Conservation (phyloP, 2,113 vertebrate species). For the Brachyhypopomus occidentalis region DNA sequence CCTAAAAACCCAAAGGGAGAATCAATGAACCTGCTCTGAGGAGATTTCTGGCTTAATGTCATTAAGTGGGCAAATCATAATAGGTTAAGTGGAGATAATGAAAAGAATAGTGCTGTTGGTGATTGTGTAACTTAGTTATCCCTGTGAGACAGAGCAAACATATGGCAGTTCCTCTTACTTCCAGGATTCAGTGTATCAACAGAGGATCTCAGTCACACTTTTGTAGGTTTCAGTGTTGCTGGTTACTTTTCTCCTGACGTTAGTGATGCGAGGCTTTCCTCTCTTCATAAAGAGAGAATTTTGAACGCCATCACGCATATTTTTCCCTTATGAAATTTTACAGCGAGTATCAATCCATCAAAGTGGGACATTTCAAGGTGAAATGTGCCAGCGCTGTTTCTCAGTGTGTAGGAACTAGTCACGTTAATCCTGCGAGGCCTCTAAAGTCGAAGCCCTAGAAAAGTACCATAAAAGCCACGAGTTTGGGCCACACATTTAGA, state of each 20-base stretch:
- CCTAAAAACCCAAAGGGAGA: slow-evolving; percentile 12
- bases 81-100: slow-evolving; percentile 3
- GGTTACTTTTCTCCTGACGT: neutral
- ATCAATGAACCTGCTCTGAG: slow-evolving; percentile 20
- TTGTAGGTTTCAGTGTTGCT: neutral
- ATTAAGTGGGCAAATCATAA: slow-evolving; percentile 26
- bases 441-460: slow-evolving; percentile 34
- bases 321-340: slow-evolving; percentile 29
- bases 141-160: slow-evolving; percentile 19
- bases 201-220: slow-evolving; percentile 1
- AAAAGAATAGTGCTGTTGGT: slow-evolving; percentile 15
- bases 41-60: neutral
- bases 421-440: slow-evolving; percentile 29
- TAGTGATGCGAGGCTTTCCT: slow-evolving; percentile 3
- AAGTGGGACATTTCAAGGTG: slow-evolving; percentile 28
- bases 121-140: slow-evolving; percentile 4
- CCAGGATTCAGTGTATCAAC: neutral
- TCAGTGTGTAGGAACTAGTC: slow-evolving; percentile 16
- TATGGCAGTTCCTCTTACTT: slow-evolving; percentile 16
- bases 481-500: slow-evolving; percentile 45
- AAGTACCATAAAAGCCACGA: slow-evolving; percentile 41
- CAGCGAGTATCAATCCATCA: slow-evolving; percentile 15
- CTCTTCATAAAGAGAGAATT: neutral
- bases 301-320: neutral
- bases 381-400: neutral